These are phyloP conservation scores for Prochilodus magdalenae DNA, from an alignment of 2,113 vertebrate genomes.

Conservation along the genomic window DNA sequence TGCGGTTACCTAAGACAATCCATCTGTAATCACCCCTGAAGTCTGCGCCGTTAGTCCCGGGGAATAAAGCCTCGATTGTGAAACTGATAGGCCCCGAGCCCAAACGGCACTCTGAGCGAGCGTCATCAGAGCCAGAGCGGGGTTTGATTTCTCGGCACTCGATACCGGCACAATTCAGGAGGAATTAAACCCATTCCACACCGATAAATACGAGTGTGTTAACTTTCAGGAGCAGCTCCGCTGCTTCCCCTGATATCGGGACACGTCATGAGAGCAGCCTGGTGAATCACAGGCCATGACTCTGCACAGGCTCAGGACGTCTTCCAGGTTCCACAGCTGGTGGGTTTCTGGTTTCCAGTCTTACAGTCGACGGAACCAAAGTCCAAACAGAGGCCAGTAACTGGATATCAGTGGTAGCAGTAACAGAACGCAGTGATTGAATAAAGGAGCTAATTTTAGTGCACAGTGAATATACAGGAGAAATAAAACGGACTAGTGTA, in stretches of 20 bases:
- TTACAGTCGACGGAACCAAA: conserved; percentile 53
- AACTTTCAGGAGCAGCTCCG: conserved; percentile 29
- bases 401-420: not conserved
- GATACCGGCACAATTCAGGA: conserved; percentile 50
- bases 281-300: conserved; percentile 40
- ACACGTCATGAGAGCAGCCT: conserved; percentile 31
- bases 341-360: conserved; percentile 22
- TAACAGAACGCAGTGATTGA: no score
- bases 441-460: no score
- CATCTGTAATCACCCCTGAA: conserved; percentile 53
- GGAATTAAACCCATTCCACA: conserved; percentile 36
- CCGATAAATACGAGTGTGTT: conserved; percentile 44
- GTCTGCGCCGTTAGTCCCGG: conserved; percentile 38
- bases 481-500: no score
- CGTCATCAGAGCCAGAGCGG: conserved; percentile 51
- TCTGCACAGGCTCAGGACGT: conserved; percentile 29
- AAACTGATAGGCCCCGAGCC: conserved; percentile 60
- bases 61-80: conserved; percentile 65
- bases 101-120: conserved; percentile 58
- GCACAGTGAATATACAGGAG: no score
- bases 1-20: conserved; percentile 54
- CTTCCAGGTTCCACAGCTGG: conserved; percentile 44
- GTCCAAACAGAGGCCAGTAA: conserved; percentile 44
- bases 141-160: conserved; percentile 57
- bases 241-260: conserved; percentile 45